phyloP scores from a whole-genome alignment of 2,113 vertebrate genomes.

The Ailurus styani region DNA sequence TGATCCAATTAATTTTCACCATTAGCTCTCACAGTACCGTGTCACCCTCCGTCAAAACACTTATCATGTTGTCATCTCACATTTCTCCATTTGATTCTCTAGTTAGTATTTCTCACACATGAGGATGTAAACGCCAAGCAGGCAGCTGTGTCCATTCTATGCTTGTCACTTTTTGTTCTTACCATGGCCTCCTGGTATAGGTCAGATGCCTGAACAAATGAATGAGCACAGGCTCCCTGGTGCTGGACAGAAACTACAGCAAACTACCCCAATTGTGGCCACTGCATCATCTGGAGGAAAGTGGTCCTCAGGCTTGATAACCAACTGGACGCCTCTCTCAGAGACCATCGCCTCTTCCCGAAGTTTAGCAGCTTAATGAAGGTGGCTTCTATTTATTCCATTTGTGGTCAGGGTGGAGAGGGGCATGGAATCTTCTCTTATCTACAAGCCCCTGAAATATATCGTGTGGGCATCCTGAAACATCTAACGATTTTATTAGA shows the following conservation, averaged over 20 bases:
- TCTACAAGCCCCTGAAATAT: slow-evolving; percentile 21
- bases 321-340: background rate
- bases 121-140: background rate
- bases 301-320: background rate
- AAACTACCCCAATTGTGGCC: fast-evolving
- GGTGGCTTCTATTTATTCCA: background rate
- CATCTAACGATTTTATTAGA: background rate
- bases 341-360: background rate
- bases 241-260: background rate
- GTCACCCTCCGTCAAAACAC: background rate
- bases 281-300: background rate
- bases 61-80: fast-evolving
- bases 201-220: background rate
- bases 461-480: background rate
- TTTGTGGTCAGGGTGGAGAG: background rate
- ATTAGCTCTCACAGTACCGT: background rate
- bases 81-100: background rate
- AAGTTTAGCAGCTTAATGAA: slow-evolving; percentile 28
- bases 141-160: background rate
- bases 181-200: background rate
- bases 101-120: background rate
- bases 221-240: background rate
- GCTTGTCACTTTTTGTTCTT: background rate
- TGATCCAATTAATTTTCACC: fast-evolving
- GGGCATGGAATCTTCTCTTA: background rate